Conservation (phyloP, 2,888 invertebrate species). For the Pyralis farinalis region DNA sequence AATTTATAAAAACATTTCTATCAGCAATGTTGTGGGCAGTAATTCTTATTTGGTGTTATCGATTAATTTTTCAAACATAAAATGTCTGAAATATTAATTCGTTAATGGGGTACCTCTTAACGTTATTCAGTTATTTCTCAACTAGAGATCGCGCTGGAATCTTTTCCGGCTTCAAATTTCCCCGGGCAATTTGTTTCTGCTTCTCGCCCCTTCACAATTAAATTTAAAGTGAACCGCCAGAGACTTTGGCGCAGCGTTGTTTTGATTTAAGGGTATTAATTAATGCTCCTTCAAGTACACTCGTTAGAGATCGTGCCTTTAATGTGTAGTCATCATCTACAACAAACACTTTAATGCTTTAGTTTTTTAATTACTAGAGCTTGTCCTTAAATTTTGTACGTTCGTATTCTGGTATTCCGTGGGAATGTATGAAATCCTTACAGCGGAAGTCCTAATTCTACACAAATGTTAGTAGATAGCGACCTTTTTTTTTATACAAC, state of each 20-base stretch:
- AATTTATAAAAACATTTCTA: too few relatives aligned
- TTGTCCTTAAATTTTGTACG: too few relatives aligned
- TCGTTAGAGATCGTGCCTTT: constrained; percentile 34
- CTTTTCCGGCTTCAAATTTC: constrained; percentile 40
- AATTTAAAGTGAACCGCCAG: constrained; percentile 58
- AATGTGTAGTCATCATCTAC: constrained; percentile 41
- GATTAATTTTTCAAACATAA: too few relatives aligned
- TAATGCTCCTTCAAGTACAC: constrained; percentile 51
- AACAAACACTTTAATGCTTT: too few relatives aligned
- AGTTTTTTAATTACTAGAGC: too few relatives aligned
- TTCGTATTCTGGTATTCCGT: too few relatives aligned
- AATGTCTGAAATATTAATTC: constrained; percentile 6
- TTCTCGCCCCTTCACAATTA: constrained; percentile 54
- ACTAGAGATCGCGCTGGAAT: constrained; percentile 22
- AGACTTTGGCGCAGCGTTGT: constrained; percentile 53
- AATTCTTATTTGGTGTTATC: too few relatives aligned
- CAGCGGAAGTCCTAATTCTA: too few relatives aligned
- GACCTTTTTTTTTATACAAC: too few relatives aligned
- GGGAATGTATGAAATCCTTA: too few relatives aligned
- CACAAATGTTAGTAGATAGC: too few relatives aligned
- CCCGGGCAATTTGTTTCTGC: constrained; percentile 53
- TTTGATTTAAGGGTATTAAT: constrained; percentile 72
- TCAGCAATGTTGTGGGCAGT: too few relatives aligned
- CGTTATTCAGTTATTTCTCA: constrained; percentile 23
- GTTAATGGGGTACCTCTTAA: constrained; percentile 16